phyloP scores from a whole-genome alignment of 2,113 vertebrate species.

The Leiothrix lutea region DNA sequence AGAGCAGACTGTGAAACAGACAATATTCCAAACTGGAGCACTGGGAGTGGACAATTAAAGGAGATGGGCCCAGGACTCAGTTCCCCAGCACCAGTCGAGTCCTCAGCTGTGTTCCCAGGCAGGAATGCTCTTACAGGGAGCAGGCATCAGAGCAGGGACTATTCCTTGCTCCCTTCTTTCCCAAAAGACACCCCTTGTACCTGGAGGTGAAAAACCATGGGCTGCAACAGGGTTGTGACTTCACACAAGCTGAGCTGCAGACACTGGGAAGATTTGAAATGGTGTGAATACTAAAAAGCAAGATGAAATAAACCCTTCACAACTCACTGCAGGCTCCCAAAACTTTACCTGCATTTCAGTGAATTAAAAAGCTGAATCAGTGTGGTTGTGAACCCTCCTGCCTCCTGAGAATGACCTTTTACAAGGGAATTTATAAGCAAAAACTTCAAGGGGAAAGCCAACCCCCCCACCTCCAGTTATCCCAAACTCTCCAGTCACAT shows the following conservation, averaged over 20 bases:
- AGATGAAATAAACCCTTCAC: background rate
- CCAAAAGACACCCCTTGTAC: background rate
- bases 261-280: background rate
- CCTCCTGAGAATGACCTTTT: background rate
- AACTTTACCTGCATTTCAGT: background rate
- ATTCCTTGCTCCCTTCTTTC: background rate
- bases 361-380: background rate
- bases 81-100: background rate
- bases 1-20: background rate
- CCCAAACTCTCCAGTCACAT: background rate
- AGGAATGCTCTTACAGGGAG: background rate
- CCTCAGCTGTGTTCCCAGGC: background rate
- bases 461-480: background rate
- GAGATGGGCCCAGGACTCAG: rapidly evolving
- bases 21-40: background rate
- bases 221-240: background rate
- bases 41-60: rapidly evolving
- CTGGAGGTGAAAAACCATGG: background rate
- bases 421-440: background rate
- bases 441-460: background rate
- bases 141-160: background rate
- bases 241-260: background rate
- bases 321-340: background rate
- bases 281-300: background rate
- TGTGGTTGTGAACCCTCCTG: background rate